These are phyloP conservation scores for Pseudobourletiella spinata DNA, from an alignment of 1,140 invertebrate species.

Conservation along the genomic window DNA sequence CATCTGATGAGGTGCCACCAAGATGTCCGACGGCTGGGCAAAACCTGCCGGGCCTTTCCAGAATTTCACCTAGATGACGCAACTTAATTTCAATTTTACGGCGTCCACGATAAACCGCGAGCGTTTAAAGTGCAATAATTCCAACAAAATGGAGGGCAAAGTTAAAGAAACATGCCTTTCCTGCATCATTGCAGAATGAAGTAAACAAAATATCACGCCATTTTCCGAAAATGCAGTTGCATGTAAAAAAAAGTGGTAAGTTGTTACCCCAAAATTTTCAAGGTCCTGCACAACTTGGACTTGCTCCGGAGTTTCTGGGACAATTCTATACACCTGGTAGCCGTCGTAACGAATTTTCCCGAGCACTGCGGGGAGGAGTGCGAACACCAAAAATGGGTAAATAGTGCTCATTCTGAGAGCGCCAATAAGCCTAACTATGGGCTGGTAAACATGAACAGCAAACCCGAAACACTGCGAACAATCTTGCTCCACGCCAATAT, in stretches of 20 bases:
- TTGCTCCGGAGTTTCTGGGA: neutral
- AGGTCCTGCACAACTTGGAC: neutral
- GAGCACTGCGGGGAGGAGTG: too few relatives aligned
- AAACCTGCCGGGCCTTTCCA: slow-evolving; percentile 18
- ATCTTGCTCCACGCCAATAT: too few relatives aligned
- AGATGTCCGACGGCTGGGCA: slow-evolving; percentile 17
- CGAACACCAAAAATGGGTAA: too few relatives aligned
- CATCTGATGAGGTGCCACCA: slow-evolving; percentile 23
- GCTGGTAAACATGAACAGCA: too few relatives aligned
- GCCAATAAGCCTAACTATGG: too few relatives aligned
- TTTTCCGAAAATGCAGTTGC: neutral
- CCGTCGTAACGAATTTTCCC: neutral
- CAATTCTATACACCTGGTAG: neutral
- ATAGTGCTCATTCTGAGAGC: too few relatives aligned
- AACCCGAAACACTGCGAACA: too few relatives aligned
- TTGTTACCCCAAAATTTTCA: neutral
- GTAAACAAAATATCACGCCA: neutral
- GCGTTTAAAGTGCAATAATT: too few relatives aligned
- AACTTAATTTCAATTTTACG: too few relatives aligned
- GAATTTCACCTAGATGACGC: slow-evolving; percentile 24
- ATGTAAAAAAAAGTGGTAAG: neutral
- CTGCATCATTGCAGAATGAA: neutral
- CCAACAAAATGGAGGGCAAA: too few relatives aligned
- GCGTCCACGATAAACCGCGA: too few relatives aligned
- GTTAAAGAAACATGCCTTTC: too few relatives aligned